Evolutionary conservation across 2,797 vertebrate genomes (phyloP).

Genomic region (Parotocinclus haroldoi): DNA sequence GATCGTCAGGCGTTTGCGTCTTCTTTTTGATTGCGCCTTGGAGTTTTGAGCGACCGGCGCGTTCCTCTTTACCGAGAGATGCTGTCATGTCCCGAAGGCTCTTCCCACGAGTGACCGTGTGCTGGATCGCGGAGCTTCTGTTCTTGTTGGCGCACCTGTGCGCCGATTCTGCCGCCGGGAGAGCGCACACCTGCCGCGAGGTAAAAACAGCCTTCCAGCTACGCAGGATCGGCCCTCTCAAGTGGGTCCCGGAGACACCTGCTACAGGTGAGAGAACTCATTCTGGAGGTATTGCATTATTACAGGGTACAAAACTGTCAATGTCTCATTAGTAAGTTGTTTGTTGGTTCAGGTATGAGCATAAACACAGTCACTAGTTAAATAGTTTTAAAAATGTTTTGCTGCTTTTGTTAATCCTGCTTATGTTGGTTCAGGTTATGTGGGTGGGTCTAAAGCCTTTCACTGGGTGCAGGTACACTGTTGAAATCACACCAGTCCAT

Average conservation of each 20-base stretch:
- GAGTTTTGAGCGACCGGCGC: neutral
- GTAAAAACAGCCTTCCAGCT: conserved; percentile 87
- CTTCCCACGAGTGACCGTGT: conserved; percentile 66
- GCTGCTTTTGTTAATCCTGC: too few species aligned
- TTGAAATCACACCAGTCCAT: too few species aligned
- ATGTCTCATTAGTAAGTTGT: too few species aligned
- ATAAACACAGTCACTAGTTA: too few species aligned
- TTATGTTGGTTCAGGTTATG: too few species aligned
- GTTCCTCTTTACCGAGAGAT: conserved; percentile 33
- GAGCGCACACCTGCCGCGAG: conserved; percentile 85
- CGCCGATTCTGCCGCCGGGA: conserved; percentile 49
- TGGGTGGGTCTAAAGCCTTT: too few species aligned
- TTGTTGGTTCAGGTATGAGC: too few species aligned
- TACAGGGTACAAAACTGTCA: too few species aligned
- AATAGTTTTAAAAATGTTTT: too few species aligned
- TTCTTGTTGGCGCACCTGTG: conserved; percentile 33
- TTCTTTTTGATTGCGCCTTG: neutral
- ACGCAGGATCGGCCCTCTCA: conserved; percentile 81
- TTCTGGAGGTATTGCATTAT: neutral
- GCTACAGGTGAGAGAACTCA: conserved; percentile 75
- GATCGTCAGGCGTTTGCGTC: neutral
- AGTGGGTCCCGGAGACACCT: conserved; percentile 85
- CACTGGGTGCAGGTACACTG: too few species aligned
- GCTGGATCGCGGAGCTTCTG: conserved; percentile 64
- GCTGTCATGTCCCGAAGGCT: conserved; percentile 76